Base-by-base conservation (phyloP, 1,140 invertebrate species). In the Dreissena polymorpha region DNA sequence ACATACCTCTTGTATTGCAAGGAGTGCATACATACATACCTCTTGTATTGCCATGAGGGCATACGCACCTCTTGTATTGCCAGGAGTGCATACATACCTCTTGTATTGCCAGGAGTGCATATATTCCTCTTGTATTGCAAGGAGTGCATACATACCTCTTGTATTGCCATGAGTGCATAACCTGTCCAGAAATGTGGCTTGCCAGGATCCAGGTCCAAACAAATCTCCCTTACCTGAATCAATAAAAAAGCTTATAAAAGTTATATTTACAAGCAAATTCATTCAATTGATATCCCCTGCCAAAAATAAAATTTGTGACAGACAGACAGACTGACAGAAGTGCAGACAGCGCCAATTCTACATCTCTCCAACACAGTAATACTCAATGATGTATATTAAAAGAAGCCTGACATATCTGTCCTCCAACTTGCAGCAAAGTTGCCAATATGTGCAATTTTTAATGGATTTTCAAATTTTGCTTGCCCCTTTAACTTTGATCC, bases 191-290 rank as follows among this genome's bases (percentile, higher is more conserved):
- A 65, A 27, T 86, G 70, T 16, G 70, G 65, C 29, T 75, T 60
- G 14, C n/a, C 18, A 50, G 81, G 74, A 25, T 67, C 83, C 29
- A 87, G 39, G 21, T 73, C 39, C 27, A 77, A 27, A 21, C 84
- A 85, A 25, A 87, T 72, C 57, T 87, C 86, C 29, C 84, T 55
- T 13, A 87, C 86, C 86, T 87, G 65, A 0, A 81, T n/a, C 74
- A 60, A 78, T 21, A 27, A 55, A 12, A 18, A 12, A 18, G 12
- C 18, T 12, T 18, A 55, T 55, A 12, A 55, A 55, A 12, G 53
- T 55, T 18, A 55, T 55, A 12, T 55, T 12, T 55, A 55, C 18
- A 55, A 55, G 12, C 12, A 12, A 12, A 12, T 12, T 55, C 12
- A 12, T 12, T 12, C 12, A 55, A 55, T 55, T 55, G n/a, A n/a